A percentile compares a stretch with the other conserved stretches of the same genome.
These are phyloP conservation scores for Wiebesia pumilae DNA, from an alignment of 1,140 invertebrate genomes.

Conservation along the genomic window DNA sequence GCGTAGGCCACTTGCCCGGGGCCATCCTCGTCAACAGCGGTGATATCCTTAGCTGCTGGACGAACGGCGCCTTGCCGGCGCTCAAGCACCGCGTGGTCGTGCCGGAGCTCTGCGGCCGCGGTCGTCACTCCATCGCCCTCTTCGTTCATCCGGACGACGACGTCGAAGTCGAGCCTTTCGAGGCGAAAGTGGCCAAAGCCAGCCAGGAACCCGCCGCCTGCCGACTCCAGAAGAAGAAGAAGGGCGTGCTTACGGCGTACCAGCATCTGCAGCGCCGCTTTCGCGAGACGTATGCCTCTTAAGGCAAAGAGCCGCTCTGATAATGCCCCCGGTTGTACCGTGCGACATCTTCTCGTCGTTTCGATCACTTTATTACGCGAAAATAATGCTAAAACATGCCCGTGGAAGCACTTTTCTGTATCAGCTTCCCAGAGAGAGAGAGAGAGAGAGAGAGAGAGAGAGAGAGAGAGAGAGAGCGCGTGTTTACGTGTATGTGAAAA, in stretches of 20 bases:
- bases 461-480: no score
- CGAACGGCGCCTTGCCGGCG: constrained; percentile 81
- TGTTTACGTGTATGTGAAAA: no score
- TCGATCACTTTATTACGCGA: no score
- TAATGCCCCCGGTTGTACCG: no score
- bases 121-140: constrained; percentile 84
- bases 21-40: constrained; percentile 87
- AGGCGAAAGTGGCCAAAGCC: constrained; percentile 70
- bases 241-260: constrained; percentile 80
- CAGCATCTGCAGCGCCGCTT: constrained; percentile 82
- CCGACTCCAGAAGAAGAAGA: constrained; percentile 73
- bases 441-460: no score
- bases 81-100: constrained; percentile 85
- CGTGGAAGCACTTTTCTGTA: no score
- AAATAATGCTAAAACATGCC: no score
- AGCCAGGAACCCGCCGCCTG: constrained; percentile 65
- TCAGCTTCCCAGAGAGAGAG: no score
- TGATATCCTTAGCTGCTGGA: constrained; percentile 86
- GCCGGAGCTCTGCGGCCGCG: constrained; percentile 78
- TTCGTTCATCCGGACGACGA: constrained; percentile 85
- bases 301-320: constrained; percentile 50
- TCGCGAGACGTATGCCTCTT: constrained; percentile 80
- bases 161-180: constrained; percentile 77
- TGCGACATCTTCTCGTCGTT: no score
- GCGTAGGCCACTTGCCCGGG: constrained; percentile 85